Base-by-base conservation (phyloP, 2,888 invertebrate genomes). In the Oxystoma pomonae region DNA sequence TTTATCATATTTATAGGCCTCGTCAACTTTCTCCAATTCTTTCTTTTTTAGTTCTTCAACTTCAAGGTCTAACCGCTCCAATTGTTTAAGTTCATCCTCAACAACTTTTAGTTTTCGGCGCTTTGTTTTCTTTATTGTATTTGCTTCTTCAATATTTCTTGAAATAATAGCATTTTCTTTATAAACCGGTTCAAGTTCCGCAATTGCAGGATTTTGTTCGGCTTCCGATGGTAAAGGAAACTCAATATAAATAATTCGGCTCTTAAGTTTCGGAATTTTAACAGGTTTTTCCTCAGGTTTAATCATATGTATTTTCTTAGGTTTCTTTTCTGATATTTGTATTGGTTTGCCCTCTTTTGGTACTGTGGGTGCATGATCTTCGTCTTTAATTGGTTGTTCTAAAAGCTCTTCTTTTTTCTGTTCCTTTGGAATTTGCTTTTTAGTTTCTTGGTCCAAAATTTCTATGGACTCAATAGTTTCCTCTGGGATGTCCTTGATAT, bases 221-320 rank as follows among this genome's bases (percentile, higher is more conserved):
- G 70, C 59, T 74, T 79, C 78, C 16, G 68, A 59, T 17, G 69
- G 61, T 17, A 79, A 77, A 61, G 81, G 80, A 68, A 82, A 82
- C 59, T 81, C 80, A 0, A 83, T 75, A 70, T 83, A 84, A 57
- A 80, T 83, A 18, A 91, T 88, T 69, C 88, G 83, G 75, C 90
- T 91, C 73, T 89, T 90, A 1, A 91, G 78, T 74, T 88, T 84
- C 55, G 90, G 81, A 60, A 89, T 77, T 70, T 71, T 74, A 20
- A 65, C 73, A 84, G 68, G 68, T 55, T 67, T 63, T 5, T n/a
- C n/a, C n/a, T n/a, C n/a, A n/a, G n/a, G n/a, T n/a, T n/a, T n/a
- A n/a, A n/a, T n/a, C 19, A 78, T 77, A 67, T 80, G 49, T 17
- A 59, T 59, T 49, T 64, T 64, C 55, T 55, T 62, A 16, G 64